These are phyloP conservation scores for human DNA, from an alignment of 2,113 vertebrate species.

Conservation along the genomic window DNA sequence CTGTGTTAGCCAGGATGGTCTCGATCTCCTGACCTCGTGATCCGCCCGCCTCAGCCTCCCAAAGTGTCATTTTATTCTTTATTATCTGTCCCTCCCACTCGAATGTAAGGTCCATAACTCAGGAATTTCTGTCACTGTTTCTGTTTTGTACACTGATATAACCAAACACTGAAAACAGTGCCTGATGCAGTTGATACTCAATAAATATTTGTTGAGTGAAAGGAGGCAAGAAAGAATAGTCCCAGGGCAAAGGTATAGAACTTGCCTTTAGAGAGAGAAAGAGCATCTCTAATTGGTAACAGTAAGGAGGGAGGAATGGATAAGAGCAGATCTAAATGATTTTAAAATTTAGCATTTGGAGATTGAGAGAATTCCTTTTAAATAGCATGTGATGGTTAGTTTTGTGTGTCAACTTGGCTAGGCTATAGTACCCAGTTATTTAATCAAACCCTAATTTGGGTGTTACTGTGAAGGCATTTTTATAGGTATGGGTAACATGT, in stretches of 20 bases:
- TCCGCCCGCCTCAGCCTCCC: too few relatives aligned
- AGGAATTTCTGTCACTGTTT: not conserved
- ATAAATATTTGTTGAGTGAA: not conserved
- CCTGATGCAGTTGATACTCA: not conserved
- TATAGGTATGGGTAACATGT: not conserved
- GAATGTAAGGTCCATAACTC: not conserved
- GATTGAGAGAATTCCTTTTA: not conserved
- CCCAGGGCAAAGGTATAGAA: not conserved
- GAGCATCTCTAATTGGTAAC: not conserved
- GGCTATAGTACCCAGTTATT: not conserved
- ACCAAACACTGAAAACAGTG: not conserved
- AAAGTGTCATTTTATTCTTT: not conserved
- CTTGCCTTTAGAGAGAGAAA: not conserved
- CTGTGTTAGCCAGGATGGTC: too few relatives aligned
- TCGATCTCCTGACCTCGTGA: too few relatives aligned
- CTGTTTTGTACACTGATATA: not conserved
- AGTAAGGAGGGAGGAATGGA: not conserved
- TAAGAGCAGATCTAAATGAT: not conserved
- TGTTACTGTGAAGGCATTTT: not conserved
- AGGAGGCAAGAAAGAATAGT: not conserved
- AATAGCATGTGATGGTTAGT: not conserved
- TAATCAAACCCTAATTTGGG: not conserved
- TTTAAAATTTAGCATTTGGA: not conserved
- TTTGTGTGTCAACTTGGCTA: not conserved
- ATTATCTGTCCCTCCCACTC: not conserved